phyloP scores from a whole-genome alignment of 2,888 invertebrate species.

The Epicampocera succincta region DNA sequence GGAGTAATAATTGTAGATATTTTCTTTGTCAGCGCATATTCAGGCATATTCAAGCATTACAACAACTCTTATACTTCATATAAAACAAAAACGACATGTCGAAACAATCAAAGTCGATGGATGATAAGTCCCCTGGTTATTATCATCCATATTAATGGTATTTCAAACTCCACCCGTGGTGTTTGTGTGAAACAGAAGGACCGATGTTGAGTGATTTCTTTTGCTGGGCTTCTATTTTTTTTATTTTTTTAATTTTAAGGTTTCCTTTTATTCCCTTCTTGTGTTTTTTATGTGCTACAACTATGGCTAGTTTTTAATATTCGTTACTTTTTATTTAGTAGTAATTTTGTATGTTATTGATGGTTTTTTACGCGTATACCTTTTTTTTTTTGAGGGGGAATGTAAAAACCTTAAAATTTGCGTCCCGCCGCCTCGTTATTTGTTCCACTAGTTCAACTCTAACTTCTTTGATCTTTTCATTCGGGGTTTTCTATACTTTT shows the following conservation, averaged over 20 bases:
- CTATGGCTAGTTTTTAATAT: conserved; percentile 58
- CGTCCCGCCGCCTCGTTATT: not conserved
- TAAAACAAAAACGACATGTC: conserved; percentile 2
- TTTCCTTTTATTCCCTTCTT: too few species aligned
- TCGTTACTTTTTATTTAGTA: conserved; percentile 20
- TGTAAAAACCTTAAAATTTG: conserved; percentile 38
- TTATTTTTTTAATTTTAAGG: conserved; percentile 32
- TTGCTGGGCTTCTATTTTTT: not conserved
- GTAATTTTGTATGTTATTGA: not conserved
- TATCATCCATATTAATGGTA: not conserved
- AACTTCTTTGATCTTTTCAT: conserved; percentile 4
- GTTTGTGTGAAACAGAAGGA: conserved; percentile 13
- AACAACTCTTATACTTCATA: conserved; percentile 48
- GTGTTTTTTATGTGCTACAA: conserved; percentile 23
- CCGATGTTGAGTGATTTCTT: conserved; percentile 13
- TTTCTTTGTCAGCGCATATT: conserved; percentile 25
- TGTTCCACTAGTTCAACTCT: conserved; percentile 8
- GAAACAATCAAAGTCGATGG: conserved; percentile 1
- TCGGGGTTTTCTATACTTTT: not conserved
- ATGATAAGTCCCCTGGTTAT: not conserved
- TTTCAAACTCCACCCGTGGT: not conserved
- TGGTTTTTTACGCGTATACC: conserved; percentile 24
- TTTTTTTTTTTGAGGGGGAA: conserved; percentile 5
- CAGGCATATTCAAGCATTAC: conserved; percentile 56
- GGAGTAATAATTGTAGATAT: conserved; percentile 1